These are phyloP conservation scores for Acrobasis repandana DNA, from an alignment of 2,888 invertebrate species.

Conservation along the genomic window DNA sequence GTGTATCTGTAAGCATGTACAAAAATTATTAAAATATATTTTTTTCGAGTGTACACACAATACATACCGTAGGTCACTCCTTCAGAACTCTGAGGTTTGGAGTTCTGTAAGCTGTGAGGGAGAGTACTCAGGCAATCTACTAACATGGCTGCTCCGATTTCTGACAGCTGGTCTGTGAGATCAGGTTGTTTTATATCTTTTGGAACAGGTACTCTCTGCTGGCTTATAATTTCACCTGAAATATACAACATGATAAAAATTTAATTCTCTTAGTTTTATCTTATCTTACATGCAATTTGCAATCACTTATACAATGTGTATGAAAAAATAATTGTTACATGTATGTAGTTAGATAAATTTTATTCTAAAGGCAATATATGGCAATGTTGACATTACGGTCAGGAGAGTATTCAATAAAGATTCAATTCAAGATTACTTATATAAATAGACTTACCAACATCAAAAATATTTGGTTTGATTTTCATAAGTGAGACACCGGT, in stretches of 20 bases:
- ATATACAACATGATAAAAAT: constrained; percentile 2
- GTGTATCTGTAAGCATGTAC: no score
- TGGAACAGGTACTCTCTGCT: constrained; percentile 79
- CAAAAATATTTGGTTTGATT: constrained; percentile 91
- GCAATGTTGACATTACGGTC: no score
- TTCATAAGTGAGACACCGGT: constrained; percentile 95
- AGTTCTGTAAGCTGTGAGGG: constrained; percentile 81
- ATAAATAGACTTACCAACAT: constrained; percentile 65
- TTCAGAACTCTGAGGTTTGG: constrained; percentile 83
- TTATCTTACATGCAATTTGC: no score
- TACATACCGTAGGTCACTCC: constrained; percentile 87
- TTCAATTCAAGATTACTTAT: background rate
- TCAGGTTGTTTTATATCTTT: constrained; percentile 85
- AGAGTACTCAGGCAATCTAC: constrained; percentile 84
- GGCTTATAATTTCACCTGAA: constrained; percentile 84
- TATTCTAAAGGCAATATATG: no score
- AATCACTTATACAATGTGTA: no score
- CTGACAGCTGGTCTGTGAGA: constrained; percentile 85
- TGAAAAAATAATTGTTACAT: no score
- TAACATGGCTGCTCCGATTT: constrained; percentile 86
- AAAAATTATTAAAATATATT: no score
- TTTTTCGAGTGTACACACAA: no score
- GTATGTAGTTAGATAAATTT: no score
- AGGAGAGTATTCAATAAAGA: no score
- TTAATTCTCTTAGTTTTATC: no score